Evolutionary conservation across 1,140 invertebrate genomes (phyloP).

Genomic region (Cylas formicarius): DNA sequence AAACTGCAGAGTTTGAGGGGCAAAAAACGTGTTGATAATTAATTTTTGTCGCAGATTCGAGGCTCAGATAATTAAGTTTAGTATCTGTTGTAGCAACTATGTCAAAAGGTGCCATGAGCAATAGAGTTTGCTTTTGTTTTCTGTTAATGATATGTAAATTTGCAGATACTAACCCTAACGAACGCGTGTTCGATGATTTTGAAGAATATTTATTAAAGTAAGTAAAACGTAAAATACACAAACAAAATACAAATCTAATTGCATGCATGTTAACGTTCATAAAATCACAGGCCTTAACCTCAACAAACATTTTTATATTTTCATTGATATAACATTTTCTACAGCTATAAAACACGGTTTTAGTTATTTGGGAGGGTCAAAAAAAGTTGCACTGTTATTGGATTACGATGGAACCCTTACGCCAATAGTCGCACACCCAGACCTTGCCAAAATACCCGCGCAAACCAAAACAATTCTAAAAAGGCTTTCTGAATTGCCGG

Average conservation of each 20-base stretch:
- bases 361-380: slow-evolving; percentile 15
- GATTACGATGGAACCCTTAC: slow-evolving; percentile 28
- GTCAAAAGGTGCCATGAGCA: no score
- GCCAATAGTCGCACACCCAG: slow-evolving; percentile 27
- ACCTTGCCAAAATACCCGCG: slow-evolving; percentile 23
- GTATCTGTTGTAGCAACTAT: no score
- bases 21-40: no score
- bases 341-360: not conserved
- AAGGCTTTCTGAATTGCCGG: slow-evolving; percentile 12
- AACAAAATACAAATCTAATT: not conserved
- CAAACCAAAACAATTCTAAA: slow-evolving; percentile 21
- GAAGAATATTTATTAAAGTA: slow-evolving; percentile 14
- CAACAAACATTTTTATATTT: slow-evolving; percentile 2
- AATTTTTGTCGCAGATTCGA: no score
- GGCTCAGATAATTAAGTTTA: no score
- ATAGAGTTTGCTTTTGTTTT: no score
- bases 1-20: no score
- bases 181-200: slow-evolving; percentile 33
- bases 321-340: not conserved
- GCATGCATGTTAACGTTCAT: no score
- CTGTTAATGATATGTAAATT: no score
- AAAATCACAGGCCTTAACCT: no score
- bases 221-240: slow-evolving; percentile 3
- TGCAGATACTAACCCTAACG: no score
- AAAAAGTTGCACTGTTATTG: slow-evolving; percentile 19